Evolutionary conservation across 2,888 invertebrate species (phyloP), one percentile per base, ranked within the genome.

Genomic region (Pristionchus arcanus): DNA sequence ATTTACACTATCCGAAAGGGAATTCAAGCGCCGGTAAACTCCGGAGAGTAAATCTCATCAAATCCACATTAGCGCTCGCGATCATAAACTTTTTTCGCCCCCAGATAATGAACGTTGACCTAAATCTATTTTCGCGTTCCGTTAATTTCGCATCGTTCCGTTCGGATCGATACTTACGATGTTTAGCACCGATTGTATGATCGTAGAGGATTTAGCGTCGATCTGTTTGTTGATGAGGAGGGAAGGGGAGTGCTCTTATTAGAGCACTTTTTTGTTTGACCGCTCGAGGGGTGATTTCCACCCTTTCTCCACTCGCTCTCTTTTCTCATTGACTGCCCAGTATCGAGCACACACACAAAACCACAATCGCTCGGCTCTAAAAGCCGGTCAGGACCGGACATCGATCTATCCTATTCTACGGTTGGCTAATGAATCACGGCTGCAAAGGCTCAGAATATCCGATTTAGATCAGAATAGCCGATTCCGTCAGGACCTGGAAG

Each of bases 221-320:
- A 81, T 81, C 81, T 81, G 34, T 81, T 81, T 81, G 81, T 81
- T 81, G 81, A 81, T 81, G 49, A 81, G 34, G 74, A 15, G 74
- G 21, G 42, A 25, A 25, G 74, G 74, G 31, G 74, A 37, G 74
- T 31, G 81, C 49, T 25, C 81, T 53, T 34, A 81, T 81, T 34
- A 81, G 81, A 81, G 81, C 81, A 77, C 77, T 77, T 81, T 81
- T 81, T 81, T 81, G 81, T 81, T 81, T 81, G 85, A 63, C 85
- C 85, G 55, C 83, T 53, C 31, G 55, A 53, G 83, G 83, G 83
- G 53, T 15, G 42, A 42, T 16, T 15, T 81, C 19, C 49, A 49
- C 53, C 49, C 25, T 49, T 49, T 77, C 77, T 42, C 34, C 34
- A 3, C 74, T 21, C 81, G 28, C 31, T 77, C 42, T 19, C 37